Evolutionary conservation across 2,113 vertebrate genomes (phyloP).

Genomic region (Neolamprologus caudopunctatus): DNA sequence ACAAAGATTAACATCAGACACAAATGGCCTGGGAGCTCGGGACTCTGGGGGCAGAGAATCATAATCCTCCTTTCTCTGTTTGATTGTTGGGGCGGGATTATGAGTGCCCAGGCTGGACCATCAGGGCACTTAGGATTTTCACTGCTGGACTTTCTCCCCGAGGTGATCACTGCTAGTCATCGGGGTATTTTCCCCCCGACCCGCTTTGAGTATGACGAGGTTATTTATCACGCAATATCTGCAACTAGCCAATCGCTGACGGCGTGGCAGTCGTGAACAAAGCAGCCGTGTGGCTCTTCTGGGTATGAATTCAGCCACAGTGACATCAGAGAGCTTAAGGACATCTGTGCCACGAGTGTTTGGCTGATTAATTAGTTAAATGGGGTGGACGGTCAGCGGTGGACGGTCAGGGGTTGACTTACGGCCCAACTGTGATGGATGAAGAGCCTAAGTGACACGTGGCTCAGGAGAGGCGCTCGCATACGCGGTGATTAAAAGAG

Average conservation of each 20-base stretch:
- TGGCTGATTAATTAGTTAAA: slow-evolving; percentile 46
- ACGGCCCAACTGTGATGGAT: slow-evolving; percentile 25
- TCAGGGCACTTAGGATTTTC: background rate
- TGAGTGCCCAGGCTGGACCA: background rate
- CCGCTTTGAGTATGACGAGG: background rate
- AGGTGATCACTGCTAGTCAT: background rate
- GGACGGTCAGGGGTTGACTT: background rate
- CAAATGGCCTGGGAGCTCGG: slow-evolving; percentile 36
- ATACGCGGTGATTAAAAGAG: slow-evolving; percentile 1
- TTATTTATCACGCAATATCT: background rate
- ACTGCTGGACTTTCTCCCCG: background rate
- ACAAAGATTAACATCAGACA: slow-evolving; percentile 29
- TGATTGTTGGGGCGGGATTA: slow-evolving; percentile 10
- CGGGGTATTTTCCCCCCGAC: background rate
- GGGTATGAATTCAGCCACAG: background rate
- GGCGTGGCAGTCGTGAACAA: background rate
- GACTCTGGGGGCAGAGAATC: slow-evolving; percentile 18
- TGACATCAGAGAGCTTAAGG: background rate
- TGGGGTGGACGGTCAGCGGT: background rate
- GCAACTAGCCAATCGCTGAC: background rate
- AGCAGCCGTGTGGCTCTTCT: background rate
- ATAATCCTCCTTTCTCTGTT: slow-evolving; percentile 27
- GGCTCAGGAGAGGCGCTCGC: background rate
- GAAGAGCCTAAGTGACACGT: background rate
- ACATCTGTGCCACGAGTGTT: slow-evolving; percentile 26